Evolutionary conservation across 2,888 invertebrate genomes (phyloP).

Genomic region (Dendrolimus pini): DNA sequence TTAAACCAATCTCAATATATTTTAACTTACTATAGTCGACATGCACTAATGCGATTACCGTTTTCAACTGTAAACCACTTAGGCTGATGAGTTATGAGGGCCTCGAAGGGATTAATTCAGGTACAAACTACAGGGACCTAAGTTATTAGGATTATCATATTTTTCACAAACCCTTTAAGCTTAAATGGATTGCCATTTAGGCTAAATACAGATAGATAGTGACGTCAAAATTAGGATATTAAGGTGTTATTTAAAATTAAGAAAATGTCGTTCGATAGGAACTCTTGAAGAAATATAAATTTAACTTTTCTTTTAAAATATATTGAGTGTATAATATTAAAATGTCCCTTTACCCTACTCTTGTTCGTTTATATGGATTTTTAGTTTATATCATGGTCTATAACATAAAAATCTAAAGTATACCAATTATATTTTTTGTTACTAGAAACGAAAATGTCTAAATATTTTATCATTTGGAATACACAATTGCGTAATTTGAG

Average conservation of each 20-base stretch:
- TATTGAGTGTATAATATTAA: too few species aligned
- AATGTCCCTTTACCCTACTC: too few species aligned
- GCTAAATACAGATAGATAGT: background rate
- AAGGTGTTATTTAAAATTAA: background rate
- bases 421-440: too few species aligned
- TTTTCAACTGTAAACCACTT: constrained; percentile 45
- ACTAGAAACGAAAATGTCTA: too few species aligned
- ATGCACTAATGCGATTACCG: constrained; percentile 43
- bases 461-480: too few species aligned
- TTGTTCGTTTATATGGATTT: too few species aligned
- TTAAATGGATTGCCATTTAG: too few species aligned
- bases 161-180: constrained; percentile 1
- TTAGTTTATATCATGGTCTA: too few species aligned
- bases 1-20: constrained; percentile 2
- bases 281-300: too few species aligned
- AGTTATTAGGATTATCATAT: constrained; percentile 11
- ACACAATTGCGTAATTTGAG: too few species aligned
- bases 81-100: constrained; percentile 43
- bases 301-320: too few species aligned
- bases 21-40: constrained; percentile 4
- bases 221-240: background rate
- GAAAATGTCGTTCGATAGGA: background rate
- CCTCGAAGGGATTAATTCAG: constrained; percentile 35
- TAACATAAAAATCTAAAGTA: too few species aligned
- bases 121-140: constrained; percentile 6